phyloP scores from a whole-genome alignment of 1,140 invertebrate genomes.

The Papilio glaucus region DNA sequence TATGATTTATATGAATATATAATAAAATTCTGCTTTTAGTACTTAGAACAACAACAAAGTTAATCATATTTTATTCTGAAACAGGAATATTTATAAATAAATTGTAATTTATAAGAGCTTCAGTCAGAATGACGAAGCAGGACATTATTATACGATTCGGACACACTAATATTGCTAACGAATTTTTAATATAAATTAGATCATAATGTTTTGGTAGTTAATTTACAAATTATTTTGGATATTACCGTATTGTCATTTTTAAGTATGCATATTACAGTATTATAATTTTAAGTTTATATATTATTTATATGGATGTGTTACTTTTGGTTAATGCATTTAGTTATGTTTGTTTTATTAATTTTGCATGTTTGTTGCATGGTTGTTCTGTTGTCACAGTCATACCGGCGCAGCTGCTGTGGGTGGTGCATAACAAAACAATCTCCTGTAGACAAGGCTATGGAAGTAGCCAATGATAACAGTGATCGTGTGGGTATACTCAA shows the following conservation, averaged over 20 bases:
- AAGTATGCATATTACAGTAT: background rate
- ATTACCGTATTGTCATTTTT: background rate
- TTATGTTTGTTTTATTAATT: conserved; percentile 45
- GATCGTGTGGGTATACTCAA: conserved; percentile 70
- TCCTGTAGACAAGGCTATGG: conserved; percentile 65
- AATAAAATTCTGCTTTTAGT: background rate
- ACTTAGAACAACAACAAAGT: background rate
- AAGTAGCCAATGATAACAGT: conserved; percentile 58
- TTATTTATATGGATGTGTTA: conserved; percentile 33
- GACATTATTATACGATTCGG: background rate
- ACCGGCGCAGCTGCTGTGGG: conserved; percentile 74
- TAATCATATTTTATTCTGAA: background rate
- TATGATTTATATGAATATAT: background rate
- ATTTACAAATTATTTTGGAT: background rate
- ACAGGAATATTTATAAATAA: background rate
- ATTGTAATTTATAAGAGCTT: background rate
- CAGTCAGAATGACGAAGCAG: conserved; percentile 5
- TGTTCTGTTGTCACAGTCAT: conserved; percentile 75
- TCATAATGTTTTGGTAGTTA: background rate
- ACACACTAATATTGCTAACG: background rate
- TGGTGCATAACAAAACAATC: conserved; percentile 68
- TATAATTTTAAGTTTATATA: conserved; percentile 17
- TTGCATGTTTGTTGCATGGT: conserved; percentile 74
- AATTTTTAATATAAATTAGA: background rate
- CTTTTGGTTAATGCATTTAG: conserved; percentile 44